Percentiles rank a stretch among this genome's conserved stretches.
Evolutionary conservation across 2,797 vertebrate species (phyloP).

Genomic region (Fratercula arctica): DNA sequence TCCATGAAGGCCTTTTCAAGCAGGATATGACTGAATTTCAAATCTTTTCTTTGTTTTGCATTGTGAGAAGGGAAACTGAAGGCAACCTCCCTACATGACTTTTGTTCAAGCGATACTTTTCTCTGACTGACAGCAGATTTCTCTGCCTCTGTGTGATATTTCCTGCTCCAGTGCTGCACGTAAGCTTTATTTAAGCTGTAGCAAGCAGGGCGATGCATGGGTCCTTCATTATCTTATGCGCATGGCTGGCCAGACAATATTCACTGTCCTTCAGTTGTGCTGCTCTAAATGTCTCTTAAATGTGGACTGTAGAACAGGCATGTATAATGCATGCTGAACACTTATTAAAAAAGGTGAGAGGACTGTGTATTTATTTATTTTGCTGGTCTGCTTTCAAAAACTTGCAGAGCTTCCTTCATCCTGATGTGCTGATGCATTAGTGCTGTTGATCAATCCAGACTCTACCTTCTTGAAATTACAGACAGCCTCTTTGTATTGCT

Average conservation of each 20-base stretch:
- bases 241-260: neutral
- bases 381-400: neutral
- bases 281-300: neutral
- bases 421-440: neutral
- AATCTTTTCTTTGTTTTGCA: neutral
- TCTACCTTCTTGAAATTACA: neutral
- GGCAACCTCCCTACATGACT: neutral
- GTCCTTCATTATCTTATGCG: neutral
- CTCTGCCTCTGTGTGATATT: neutral
- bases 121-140: neutral
- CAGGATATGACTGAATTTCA: constrained; percentile 24
- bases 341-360: neutral
- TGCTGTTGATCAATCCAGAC: neutral
- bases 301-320: neutral
- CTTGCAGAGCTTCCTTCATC: neutral
- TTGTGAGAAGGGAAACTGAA: neutral
- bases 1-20: neutral
- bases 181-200: neutral
- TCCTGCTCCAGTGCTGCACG: neutral
- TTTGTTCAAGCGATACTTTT: neutral
- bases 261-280: neutral
- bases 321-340: neutral
- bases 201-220: neutral
- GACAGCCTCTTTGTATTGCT: neutral
- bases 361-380: neutral